Base-by-base conservation (phyloP, 2,113 vertebrate genomes). In the cattle (Bos taurus) region DNA sequence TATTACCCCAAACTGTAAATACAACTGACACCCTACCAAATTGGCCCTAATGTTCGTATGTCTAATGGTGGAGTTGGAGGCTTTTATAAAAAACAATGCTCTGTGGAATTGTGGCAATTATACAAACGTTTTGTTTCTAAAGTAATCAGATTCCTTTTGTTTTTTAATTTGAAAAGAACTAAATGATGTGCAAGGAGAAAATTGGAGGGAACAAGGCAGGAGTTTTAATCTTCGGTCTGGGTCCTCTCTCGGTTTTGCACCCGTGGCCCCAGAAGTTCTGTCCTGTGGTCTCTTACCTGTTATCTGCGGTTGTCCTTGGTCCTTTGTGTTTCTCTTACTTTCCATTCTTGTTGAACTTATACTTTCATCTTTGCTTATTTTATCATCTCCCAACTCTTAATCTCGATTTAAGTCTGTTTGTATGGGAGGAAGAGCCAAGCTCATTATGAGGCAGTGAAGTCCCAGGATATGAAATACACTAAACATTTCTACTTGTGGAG, bases 1-100 rank as follows among this genome's bases (percentile, higher is more conserved):
- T 97, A 97, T 97, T 97, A 97, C 93, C 87, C 96, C 88, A 96
- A 98, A 98, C 96, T 98, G 97, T 97, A 97, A 96, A 97, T 97
- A 97, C 95, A 96, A 81, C 91, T 94, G 96, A 97, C 96, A 94
- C 92, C 78, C 96, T 89, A 98, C 96, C 95, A 97, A 97, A 97
- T 95, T 98, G 96, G 94, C 87, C 92, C 91, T 97, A 87, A 93
- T 96, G 96, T 97, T 89, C 91, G 91, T 94, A 0, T 86, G 78
- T 97, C 95, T 95, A 91, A 93, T 74, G 50, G 91, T 33, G 59
- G 86, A 95, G 83, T 81, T 13, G 2, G 57, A 90, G 96, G 86
- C 82, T 95, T 95, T 89, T 89, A 93, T 90, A 91, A 94, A 33
- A 94, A 74, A 84, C 57, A 89, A 7, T 95, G 46, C 91, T 93